Base-by-base conservation (phyloP, 1,140 invertebrate genomes). In the Zophobas atratus region DNA sequence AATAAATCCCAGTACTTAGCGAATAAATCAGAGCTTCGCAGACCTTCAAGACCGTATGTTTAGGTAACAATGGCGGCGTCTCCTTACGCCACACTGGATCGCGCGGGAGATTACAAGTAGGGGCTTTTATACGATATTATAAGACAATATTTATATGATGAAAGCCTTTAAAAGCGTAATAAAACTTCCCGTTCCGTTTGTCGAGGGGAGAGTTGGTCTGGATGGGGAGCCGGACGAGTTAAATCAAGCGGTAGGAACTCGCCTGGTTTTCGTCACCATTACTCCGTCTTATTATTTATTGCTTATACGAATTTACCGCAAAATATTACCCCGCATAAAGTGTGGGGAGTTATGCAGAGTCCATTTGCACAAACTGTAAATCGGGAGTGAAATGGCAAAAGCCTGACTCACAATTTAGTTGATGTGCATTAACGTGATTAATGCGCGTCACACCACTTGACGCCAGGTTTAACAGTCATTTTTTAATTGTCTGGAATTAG, bases 91-190 rank as follows among this genome's bases (percentile, higher is more conserved):
- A 60, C 43, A 39, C 41, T 43, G 46, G 41, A 39, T 60, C 8
- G 55, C 63, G 38, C 49, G 20, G 53, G 20, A 20, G 20, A 20
- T 20, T 79, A 73, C 77, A 70, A 76, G 48, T 79, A 39, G 56
- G 67, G 49, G 77, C 77, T 57, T 79, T 75, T 73, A 67, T 75
- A 57, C 46, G 70, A 80, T 81, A 79, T 81, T 79, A 81, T 81
- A 81, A 81, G 79, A 81, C 79, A 81, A 81, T 81, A 81, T 81
- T 81, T 81, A 81, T 81, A 79, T 81, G 79, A 81, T 79, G 77
- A 81, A 81, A 81, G 79, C 79, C 55, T 81, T 81, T 81, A 79
- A 81, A 81, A 81, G 77, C 74, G 77, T 77, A 79, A 81, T 81
- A 81, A 81, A 81, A 81, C 72, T 56, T 49, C 77, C 77, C 63